Conservation (phyloP, 2,797 vertebrate species). For the Sebastes jordani region DNA sequence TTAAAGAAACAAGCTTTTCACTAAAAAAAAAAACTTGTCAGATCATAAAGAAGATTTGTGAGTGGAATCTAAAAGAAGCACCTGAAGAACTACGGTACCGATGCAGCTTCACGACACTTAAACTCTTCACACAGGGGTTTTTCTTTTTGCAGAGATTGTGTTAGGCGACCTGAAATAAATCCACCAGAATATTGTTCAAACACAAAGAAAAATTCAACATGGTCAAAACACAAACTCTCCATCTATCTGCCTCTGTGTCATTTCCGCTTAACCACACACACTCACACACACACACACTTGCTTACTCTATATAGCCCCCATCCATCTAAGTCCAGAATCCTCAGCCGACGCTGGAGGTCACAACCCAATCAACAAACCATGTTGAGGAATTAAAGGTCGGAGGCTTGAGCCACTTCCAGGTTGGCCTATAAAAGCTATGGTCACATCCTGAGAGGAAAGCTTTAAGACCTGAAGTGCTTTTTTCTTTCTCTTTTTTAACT, state of each 20-base stretch:
- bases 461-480: conserved; percentile 20
- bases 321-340: conserved; percentile 8
- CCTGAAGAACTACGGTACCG: not conserved
- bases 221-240: not conserved
- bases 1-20: conserved; percentile 15
- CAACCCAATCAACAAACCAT: conserved; percentile 28
- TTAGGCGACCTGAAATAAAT: not conserved
- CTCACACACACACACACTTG: not conserved
- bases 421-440: conserved; percentile 47
- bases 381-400: conserved; percentile 42
- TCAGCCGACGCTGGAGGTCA: conserved; percentile 22
- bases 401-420: conserved; percentile 27
- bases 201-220: not conserved
- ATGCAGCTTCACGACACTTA: not conserved
- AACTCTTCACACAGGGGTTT: not conserved
- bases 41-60: not conserved
- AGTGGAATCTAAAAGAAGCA: not conserved
- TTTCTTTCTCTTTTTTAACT: conserved; percentile 36
- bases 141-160: not conserved
- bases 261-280: not conserved
- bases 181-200: not conserved
- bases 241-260: not conserved
- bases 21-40: not conserved
- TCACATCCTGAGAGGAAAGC: conserved; percentile 37
- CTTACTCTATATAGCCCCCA: not conserved